Evolutionary conservation across 2,888 invertebrate species (phyloP).

Genomic region (Lithophane socia): DNA sequence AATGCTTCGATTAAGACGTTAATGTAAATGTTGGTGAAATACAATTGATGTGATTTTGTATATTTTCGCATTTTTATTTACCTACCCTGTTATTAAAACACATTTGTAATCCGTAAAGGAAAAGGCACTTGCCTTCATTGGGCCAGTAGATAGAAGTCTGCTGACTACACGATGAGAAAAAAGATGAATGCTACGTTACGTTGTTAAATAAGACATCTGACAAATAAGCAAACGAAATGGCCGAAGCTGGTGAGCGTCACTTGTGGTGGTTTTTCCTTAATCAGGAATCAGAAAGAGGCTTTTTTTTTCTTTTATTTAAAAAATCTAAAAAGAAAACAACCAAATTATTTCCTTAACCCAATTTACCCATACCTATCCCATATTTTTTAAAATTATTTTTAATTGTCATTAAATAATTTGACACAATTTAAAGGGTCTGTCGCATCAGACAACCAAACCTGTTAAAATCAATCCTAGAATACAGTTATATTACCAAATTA

Average conservation of each 20-base stretch:
- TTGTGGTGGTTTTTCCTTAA: background rate
- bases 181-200: no score
- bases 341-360: background rate
- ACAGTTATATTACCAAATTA: no score
- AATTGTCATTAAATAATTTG: background rate
- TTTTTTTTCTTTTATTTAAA: background rate
- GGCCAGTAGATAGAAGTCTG: background rate
- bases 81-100: slow-evolving; percentile 13
- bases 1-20: slow-evolving; percentile 89
- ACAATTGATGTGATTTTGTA: slow-evolving; percentile 91
- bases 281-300: background rate
- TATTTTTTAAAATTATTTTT: background rate
- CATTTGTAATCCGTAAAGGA: background rate
- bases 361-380: background rate
- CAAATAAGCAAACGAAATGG: background rate
- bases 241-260: background rate
- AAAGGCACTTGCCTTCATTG: background rate
- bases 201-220: background rate
- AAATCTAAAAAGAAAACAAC: background rate
- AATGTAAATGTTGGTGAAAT: slow-evolving; percentile 90
- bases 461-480: background rate
- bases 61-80: slow-evolving; percentile 80
- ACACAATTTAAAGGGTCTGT: background rate
- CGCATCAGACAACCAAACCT: background rate
- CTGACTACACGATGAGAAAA: background rate